Evolutionary conservation across 2,888 invertebrate genomes (phyloP), one percentile per base, ranked within the genome.

Genomic region (Xanthorhoe designata): DNA sequence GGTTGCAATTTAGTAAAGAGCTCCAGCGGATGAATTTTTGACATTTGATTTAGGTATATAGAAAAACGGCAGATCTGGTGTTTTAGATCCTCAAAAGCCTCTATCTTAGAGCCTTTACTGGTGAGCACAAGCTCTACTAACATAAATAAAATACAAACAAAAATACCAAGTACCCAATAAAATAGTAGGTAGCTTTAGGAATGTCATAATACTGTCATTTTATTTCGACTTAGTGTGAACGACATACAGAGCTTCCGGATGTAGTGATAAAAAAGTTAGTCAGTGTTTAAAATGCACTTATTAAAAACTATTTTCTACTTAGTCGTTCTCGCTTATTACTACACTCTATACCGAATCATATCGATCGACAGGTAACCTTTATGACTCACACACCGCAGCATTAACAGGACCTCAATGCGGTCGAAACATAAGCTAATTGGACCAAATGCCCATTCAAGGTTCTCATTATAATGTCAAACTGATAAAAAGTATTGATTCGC

Each of bases 381-480:
- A 73, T 87, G 85, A 84, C 72, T 85, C 86, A 86, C 69, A 74
- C 70, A 24, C 64, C n/a, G n/a, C n/a, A n/a, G 61, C 74, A 76
- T 80, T 81, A 82, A 81, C 77, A 76, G 75, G 38, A 35, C 63
- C 63, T 32, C 32, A 32, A 32, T 74, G 68, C 69, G 64, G 64
- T 76, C 73, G 74, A 78, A 13, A 77, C 66, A 72, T 65, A 64
- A 53, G 74, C 83, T 91, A 90, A 91, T 91, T 91, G 91, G 90
- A 82, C 68, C 70, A 88, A 88, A 90, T 87, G 80, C 75, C 87
- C 88, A 76, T 82, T 80, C 78, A 86, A 78, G 79, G 89, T 51
- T 66, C 72, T 77, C 79, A 78, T 82, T 78, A 82, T 78, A 78
- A 79, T 80, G 73, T 75, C 74, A 70, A 73, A 71, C 18, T 61